A percentile compares a stretch with the other conserved stretches of the same genome.
These are phyloP conservation scores for Andrena praecox DNA, from an alignment of 2,888 invertebrate genomes.

Conservation along the genomic window DNA sequence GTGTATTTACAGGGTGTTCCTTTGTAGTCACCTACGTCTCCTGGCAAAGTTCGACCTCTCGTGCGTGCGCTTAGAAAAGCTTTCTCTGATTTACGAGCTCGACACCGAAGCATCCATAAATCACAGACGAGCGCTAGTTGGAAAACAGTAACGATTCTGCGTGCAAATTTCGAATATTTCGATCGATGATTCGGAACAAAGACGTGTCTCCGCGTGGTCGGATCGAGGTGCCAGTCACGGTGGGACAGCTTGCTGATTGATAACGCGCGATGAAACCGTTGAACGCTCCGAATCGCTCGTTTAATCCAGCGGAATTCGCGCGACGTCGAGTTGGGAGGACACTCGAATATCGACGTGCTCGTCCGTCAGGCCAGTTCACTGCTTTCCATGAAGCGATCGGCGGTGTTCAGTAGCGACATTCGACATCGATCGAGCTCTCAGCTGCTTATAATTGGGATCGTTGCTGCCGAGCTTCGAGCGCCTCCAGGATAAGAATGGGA, in stretches of 20 bases:
- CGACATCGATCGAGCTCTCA: neutral
- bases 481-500: neutral
- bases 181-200: neutral
- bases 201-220: neutral
- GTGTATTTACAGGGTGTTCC: too few species aligned
- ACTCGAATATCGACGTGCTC: conserved; percentile 8
- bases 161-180: conserved; percentile 14
- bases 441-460: neutral
- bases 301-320: conserved; percentile 11
- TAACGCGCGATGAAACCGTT: neutral
- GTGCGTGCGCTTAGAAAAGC: conserved; percentile 7
- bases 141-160: conserved; percentile 15
- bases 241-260: conserved; percentile 13
- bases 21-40: too few species aligned
- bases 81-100: conserved; percentile 28
- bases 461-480: neutral
- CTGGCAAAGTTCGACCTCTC: neutral
- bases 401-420: neutral
- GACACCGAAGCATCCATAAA: neutral
- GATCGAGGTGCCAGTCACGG: neutral
- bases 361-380: neutral
- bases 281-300: conserved; percentile 4
- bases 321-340: neutral
- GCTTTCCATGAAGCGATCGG: neutral
- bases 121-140: neutral